A percentile compares a stretch with the other conserved stretches of the same genome.
These are phyloP conservation scores for Micromussa lordhowensis DNA, from an alignment of 92 coral and sea anemone genomes.

Conservation along the genomic window DNA sequence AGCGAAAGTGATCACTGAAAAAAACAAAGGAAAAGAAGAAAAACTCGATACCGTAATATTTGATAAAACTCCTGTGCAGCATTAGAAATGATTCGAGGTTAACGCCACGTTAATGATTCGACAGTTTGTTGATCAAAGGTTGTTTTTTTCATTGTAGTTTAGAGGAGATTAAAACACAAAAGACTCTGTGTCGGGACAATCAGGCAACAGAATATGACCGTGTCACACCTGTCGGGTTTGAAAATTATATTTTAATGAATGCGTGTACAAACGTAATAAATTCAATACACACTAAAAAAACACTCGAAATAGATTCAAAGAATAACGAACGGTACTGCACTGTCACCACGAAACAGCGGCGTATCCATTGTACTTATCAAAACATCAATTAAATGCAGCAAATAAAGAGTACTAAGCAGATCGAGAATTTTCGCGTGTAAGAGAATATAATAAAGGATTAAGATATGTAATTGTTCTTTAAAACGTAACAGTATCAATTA, in stretches of 20 bases:
- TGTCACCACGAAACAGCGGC: constrained; percentile 15
- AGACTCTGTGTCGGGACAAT: neutral
- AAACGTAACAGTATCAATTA: neutral
- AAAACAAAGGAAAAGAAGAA: neutral
- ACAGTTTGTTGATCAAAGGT: neutral
- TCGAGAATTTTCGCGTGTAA: neutral
- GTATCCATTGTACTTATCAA: neutral
- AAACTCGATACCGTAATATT: constrained; percentile 78
- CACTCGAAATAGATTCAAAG: neutral
- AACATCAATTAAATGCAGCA: neutral
- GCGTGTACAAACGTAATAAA: constrained; percentile 3
- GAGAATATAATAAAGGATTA: neutral
- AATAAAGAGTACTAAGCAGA: neutral
- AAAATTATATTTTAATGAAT: constrained; percentile 17
- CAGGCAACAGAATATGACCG: neutral
- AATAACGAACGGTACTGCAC: neutral
- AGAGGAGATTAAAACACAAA: constrained; percentile 11
- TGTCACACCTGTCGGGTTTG: constrained; percentile 13
- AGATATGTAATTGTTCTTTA: neutral
- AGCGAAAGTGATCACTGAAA: neutral
- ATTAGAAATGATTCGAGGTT: constrained; percentile 18
- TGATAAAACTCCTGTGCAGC: constrained; percentile 71
- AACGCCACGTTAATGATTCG: constrained; percentile 11
- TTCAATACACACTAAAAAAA: neutral
- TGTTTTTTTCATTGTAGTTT: neutral